These are phyloP conservation scores for Copidosoma floridanum DNA, from an alignment of 1,140 invertebrate genomes.

Conservation along the genomic window DNA sequence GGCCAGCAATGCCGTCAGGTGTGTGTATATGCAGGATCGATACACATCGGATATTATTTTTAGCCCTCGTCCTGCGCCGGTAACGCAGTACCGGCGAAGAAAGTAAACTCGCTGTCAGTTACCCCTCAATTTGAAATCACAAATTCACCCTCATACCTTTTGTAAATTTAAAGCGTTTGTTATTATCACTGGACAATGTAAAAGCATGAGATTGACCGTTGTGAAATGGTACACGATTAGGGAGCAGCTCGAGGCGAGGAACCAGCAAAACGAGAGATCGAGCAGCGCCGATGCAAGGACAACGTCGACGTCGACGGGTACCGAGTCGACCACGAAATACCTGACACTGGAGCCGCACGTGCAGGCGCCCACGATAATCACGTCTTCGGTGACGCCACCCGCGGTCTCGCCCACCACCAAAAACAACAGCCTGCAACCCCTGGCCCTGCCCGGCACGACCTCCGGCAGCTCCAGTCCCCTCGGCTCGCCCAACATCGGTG, in stretches of 20 bases:
- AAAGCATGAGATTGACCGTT: too few relatives aligned
- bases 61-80: neutral
- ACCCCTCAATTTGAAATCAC: too few relatives aligned
- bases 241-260: conserved; percentile 47
- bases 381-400: conserved; percentile 76
- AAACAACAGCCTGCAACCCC: conserved; percentile 45
- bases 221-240: too few relatives aligned
- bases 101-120: neutral
- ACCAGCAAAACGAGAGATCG: conserved; percentile 37
- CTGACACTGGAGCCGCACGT: conserved; percentile 54
- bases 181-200: too few relatives aligned
- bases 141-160: too few relatives aligned
- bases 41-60: neutral
- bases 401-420: conserved; percentile 69
- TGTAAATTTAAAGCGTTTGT: too few relatives aligned
- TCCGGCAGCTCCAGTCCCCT: conserved; percentile 51
- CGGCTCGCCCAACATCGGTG: conserved; percentile 56
- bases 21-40: too few relatives aligned
- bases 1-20: conserved; percentile 50
- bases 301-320: neutral
- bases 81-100: too few relatives aligned
- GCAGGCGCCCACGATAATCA: conserved; percentile 77
- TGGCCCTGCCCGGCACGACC: conserved; percentile 49
- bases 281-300: conserved; percentile 32
- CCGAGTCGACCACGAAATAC: conserved; percentile 19